Base-by-base conservation (phyloP, 92 coral and sea anemone genomes). In the Phenganax subtilis region DNA sequence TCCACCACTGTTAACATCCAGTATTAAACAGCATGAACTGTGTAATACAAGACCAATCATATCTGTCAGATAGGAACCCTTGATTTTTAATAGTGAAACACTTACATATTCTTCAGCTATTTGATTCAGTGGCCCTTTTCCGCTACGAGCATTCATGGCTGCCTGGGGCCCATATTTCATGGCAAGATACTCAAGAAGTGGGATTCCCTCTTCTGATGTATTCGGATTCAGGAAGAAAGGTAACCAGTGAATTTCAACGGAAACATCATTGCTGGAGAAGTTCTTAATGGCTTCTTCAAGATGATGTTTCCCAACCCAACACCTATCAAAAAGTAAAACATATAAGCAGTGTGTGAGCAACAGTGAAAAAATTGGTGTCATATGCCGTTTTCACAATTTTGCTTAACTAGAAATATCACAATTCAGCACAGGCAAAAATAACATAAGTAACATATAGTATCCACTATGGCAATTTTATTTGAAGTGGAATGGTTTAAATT, bases 301-400 rank as follows among this genome's bases (percentile, higher is more conserved):
- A 81, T 91, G 92, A 84, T 93, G 96, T 85, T 93, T 93, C 82
- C 93, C 97, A 75, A 93, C 96, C 75, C 80, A 93, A 80, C 97
- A 93, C 97, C 97, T 93, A 1, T 37, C 4, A 37, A 37, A 37
- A 37, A 37, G 47, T 4, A 37, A 37, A 37, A 37, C 1, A 37
- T 37, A 37, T 37, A 37, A 37, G 4, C 4, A n/a, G n/a, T n/a
- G n/a, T n/a, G n/a, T n/a, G n/a, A n/a, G n/a, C n/a, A n/a, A n/a
- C n/a, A n/a, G n/a, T n/a, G n/a, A n/a, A n/a, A n/a, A n/a, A n/a
- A n/a, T n/a, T n/a, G n/a, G n/a, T n/a, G n/a, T n/a, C n/a, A n/a
- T n/a, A n/a, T n/a, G n/a, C n/a, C n/a, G n/a, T n/a, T n/a, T n/a
- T n/a, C n/a, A n/a, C n/a, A n/a, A n/a, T n/a, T n/a, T n/a, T n/a